These are phyloP conservation scores for Adelognathus sp. DNA, from an alignment of 2,888 invertebrate genomes.

Conservation along the genomic window DNA sequence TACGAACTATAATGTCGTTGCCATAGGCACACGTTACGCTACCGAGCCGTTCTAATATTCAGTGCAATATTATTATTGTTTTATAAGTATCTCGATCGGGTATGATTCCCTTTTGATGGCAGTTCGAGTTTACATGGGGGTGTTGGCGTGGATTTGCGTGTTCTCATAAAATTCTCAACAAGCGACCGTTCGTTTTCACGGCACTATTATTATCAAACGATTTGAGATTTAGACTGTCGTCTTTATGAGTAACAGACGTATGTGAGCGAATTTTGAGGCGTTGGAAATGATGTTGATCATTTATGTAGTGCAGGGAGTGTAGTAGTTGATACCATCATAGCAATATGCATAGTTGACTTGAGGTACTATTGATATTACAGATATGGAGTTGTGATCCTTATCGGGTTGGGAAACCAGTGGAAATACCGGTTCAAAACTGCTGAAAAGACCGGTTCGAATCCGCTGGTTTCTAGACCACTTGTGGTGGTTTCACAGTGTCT, in stretches of 20 bases:
- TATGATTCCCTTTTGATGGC: not conserved
- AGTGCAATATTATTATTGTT: constrained; percentile 48
- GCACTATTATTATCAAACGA: not conserved
- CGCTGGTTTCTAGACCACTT: no score
- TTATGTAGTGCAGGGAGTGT: no score
- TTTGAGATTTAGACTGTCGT: not conserved
- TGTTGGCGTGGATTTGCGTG: not conserved
- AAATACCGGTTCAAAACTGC: no score
- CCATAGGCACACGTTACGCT: constrained; percentile 57
- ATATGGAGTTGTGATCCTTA: not conserved
- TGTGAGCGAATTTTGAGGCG: not conserved
- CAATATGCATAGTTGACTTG: no score
- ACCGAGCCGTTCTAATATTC: constrained; percentile 56
- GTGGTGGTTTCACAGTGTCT: no score
- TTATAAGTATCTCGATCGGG: constrained; percentile 39
- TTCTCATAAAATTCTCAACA: constrained; percentile 9
- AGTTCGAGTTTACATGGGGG: not conserved
- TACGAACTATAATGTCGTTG: constrained; percentile 60
- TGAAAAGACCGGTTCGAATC: no score
- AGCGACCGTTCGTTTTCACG: constrained; percentile 2
- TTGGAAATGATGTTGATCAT: no score
- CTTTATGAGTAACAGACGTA: not conserved
- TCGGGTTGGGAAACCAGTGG: no score
- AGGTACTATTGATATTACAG: not conserved
- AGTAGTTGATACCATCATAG: no score